These are phyloP conservation scores for Aldabrachelys gigantea DNA, from an alignment of 2,113 vertebrate species.

Conservation along the genomic window DNA sequence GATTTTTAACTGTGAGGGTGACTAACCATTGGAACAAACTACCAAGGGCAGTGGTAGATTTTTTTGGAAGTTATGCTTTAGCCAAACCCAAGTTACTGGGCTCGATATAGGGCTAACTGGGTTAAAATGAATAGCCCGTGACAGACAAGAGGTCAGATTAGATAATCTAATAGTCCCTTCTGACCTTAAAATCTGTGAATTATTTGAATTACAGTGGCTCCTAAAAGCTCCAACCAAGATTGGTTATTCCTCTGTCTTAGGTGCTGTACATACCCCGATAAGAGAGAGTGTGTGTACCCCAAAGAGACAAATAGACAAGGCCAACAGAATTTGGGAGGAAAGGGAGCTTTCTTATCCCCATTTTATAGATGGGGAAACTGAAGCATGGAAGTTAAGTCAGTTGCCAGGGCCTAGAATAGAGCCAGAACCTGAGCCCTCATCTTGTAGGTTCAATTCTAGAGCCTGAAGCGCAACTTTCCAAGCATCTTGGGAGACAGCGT, in stretches of 20 bases:
- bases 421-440: neutral
- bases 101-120: neutral
- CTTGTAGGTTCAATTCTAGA: rapidly evolving
- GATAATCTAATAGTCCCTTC: too few species aligned
- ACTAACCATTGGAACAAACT: neutral
- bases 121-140: neutral
- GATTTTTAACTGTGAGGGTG: neutral
- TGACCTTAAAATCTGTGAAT: too few species aligned
- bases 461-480: neutral
- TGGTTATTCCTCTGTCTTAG: too few species aligned
- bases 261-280: too few species aligned
- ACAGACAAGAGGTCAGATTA: too few species aligned
- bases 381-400: neutral
- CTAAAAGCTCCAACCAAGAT: too few species aligned
- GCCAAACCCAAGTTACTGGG: neutral
- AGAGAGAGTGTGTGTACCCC: neutral
- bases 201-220: too few species aligned
- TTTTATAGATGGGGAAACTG: rapidly evolving
- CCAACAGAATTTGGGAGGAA: neutral
- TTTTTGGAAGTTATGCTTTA: neutral
- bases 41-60: too few species aligned
- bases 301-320: neutral
- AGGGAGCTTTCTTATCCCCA: neutral
- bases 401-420: rapidly evolving
- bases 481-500: neutral